Evolutionary conservation across 2,113 vertebrate species (phyloP), one percentile per base, ranked within the genome.

Genomic region (Vulpes vulpes): DNA sequence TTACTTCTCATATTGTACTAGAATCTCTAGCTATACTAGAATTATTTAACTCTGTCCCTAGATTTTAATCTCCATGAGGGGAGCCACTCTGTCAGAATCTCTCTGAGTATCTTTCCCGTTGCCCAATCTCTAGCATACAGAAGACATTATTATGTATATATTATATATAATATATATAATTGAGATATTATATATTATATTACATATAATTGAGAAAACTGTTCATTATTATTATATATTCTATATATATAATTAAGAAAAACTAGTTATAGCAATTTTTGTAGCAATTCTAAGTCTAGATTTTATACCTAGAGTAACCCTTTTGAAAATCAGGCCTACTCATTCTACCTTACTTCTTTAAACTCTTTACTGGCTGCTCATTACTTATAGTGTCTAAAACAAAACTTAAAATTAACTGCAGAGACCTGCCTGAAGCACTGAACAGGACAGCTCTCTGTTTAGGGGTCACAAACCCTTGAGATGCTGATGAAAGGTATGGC

Each of bases 291-390:
- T 64, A 89, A 27, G 67, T 49, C 11, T 65, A 89, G 43, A 82
- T 19, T 67, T 32, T 73, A 55, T 19, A 74, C n/a, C 32, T 71
- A 27, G 3, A 74, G 8, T 49, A 32, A 84, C 3, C 11, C 84
- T 91, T 94, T 74, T 64, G 11, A 95, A 96, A 95, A 78, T 76
- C 35, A 95, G 19, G 5, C 5, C 49, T 59, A 20, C 10, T 59
- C 38, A 11, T 62, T 83, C 51, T 22, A 14, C 0, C 43, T 95
- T 51, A 57, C 7, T 84, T 90, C 84, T 88, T 92, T 82, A 96
- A 94, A 60, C 35, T 89, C 69, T 96, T 86, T 59, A 95, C 22
- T 89, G 16, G 27, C 4, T 71, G 22, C 65, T 89, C 64, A 30
- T 81, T 49, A 35, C 27, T 79, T 80, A 76, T 69, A 38, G 7